A percentile compares a stretch with the other conserved stretches of the same genome.
These are phyloP conservation scores for Antennarius striatus DNA, from an alignment of 2,113 vertebrate genomes.

Conservation along the genomic window DNA sequence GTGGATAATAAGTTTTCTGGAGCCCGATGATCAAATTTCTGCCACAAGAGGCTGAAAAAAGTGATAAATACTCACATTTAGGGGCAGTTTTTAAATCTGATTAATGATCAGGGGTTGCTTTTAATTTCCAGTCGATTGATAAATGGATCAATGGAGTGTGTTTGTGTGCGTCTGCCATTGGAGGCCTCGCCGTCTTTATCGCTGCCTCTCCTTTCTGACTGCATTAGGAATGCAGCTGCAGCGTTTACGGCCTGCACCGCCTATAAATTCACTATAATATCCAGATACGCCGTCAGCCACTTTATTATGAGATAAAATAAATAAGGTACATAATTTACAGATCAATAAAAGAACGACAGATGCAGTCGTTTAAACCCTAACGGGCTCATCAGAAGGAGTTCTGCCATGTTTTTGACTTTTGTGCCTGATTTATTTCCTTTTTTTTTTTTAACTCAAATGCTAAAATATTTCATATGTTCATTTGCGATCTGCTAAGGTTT, in stretches of 20 bases:
- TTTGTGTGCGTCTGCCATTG: neutral
- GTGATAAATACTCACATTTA: too few species aligned
- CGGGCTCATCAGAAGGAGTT: too few species aligned
- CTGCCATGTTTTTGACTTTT: slow-evolving; percentile 42
- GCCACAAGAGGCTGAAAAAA: too few species aligned
- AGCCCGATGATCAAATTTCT: too few species aligned
- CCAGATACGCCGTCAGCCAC: too few species aligned
- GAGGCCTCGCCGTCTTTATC: neutral
- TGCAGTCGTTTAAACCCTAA: too few species aligned
- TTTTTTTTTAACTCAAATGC: slow-evolving; percentile 16
- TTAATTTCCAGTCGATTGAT: neutral
- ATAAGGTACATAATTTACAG: too few species aligned
- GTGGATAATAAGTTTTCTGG: too few species aligned
- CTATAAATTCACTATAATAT: neutral
- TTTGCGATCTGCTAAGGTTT: slow-evolving; percentile 5
- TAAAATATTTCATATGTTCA: slow-evolving; percentile 18
- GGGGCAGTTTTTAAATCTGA: too few species aligned
- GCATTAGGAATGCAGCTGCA: slow-evolving; percentile 4
- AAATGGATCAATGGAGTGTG: too few species aligned
- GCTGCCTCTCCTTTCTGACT: slow-evolving; percentile 10
- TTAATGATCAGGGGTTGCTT: neutral
- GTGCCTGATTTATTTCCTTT: slow-evolving; percentile 45
- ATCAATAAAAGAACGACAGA: too few species aligned
- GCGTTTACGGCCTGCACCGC: neutral
- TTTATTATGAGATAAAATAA: too few species aligned